phyloP scores from a whole-genome alignment of 2,888 invertebrate species.

The Lochmaea capreae region DNA sequence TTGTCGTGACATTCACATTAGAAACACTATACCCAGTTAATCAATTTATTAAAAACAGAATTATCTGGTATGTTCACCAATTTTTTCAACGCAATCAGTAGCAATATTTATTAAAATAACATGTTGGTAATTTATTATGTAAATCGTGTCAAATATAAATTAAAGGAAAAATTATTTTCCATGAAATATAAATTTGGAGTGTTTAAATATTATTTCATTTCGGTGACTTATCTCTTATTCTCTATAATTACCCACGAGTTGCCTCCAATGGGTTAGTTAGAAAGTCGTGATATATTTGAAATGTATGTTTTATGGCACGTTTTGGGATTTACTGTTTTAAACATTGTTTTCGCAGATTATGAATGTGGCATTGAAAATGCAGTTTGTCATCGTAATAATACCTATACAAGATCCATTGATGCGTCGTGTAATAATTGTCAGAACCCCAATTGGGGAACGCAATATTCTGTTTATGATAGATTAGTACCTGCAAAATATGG shows the following conservation, averaged over 20 bases:
- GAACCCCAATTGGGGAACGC: constrained; percentile 61
- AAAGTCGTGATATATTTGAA: background rate
- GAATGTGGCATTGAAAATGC: constrained; percentile 12
- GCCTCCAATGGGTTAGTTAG: background rate
- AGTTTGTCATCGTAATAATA: constrained; percentile 46
- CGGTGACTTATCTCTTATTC: background rate
- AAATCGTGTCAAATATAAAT: no score
- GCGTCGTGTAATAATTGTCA: constrained; percentile 93
- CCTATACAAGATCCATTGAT: constrained; percentile 81
- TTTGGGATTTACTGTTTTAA: background rate
- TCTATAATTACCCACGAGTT: background rate
- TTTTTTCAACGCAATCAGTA: no score
- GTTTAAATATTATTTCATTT: background rate
- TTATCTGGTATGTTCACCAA: no score
- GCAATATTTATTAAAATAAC: no score
- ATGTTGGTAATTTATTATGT: no score
- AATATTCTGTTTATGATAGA: constrained; percentile 43
- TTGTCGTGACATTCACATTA: no score
- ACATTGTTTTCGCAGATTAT: background rate
- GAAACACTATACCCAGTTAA: no score
- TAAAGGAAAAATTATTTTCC: background rate
- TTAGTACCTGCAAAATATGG: constrained; percentile 46
- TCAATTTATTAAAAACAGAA: no score
- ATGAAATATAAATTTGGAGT: background rate
- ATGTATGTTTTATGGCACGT: background rate